These are phyloP conservation scores for Tokudaia muenninki DNA, from an alignment of 2,797 vertebrate species.

Conservation along the genomic window DNA sequence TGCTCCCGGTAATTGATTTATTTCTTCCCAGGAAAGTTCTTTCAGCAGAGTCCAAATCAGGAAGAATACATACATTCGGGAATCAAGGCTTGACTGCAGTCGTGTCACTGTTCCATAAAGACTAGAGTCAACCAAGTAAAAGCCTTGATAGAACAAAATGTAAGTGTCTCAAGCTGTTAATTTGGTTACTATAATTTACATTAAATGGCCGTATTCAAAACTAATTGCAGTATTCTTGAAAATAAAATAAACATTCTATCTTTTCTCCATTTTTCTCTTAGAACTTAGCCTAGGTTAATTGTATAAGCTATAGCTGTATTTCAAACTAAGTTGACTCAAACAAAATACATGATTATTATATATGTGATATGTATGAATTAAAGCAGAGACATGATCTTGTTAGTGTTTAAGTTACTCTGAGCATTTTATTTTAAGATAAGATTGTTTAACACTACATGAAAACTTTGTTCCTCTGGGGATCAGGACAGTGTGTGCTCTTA, in stretches of 20 bases:
- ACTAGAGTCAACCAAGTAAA: background rate
- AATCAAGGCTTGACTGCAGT: background rate
- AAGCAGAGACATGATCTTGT: constrained; percentile 6
- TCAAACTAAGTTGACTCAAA: constrained; percentile 4
- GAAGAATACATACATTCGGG: background rate
- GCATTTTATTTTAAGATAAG: constrained; percentile 12
- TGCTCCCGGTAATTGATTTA: constrained; percentile 55
- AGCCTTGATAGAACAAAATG: background rate
- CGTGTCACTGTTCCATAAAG: background rate
- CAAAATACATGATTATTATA: background rate
- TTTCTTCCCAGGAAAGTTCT: constrained; percentile 11
- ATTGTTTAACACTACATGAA: background rate
- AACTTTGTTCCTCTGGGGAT: background rate
- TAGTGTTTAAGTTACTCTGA: background rate
- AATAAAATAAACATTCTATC: constrained; percentile 29
- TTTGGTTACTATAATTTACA: constrained; percentile 17
- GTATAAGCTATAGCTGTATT: background rate
- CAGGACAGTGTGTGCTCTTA: background rate
- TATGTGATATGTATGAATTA: background rate
- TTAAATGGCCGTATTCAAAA: constrained; percentile 13
- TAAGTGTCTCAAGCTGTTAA: background rate
- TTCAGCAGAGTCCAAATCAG: constrained; percentile 16
- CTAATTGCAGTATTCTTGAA: background rate
- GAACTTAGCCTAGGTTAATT: background rate
- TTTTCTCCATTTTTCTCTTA: constrained; percentile 28